phyloP scores from a whole-genome alignment of 2,888 invertebrate species.

The Eupithecia vulgata region DNA sequence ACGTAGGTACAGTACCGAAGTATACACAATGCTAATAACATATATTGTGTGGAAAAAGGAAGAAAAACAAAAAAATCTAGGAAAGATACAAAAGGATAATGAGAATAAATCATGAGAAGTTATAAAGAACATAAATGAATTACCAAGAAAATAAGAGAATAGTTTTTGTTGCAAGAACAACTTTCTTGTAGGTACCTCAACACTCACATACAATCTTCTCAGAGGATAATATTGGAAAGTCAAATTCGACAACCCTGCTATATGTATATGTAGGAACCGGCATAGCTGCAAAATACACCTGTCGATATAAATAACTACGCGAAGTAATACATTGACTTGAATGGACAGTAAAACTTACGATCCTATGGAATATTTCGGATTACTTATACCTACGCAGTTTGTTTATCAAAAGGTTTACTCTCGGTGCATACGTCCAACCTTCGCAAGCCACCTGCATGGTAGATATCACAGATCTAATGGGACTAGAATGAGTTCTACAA shows the following conservation, averaged over 20 bases:
- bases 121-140: background rate
- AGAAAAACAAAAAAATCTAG: background rate
- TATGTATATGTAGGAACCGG: background rate
- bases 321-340: slow-evolving; percentile 16
- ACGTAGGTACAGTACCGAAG: background rate
- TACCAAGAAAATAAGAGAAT: background rate
- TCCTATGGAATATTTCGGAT: slow-evolving; percentile 44
- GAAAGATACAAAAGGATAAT: background rate
- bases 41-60: background rate
- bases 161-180: background rate
- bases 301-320: slow-evolving; percentile 9
- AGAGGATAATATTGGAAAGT: background rate
- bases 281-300: slow-evolving; percentile 4
- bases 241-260: background rate
- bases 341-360: slow-evolving; percentile 18
- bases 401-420: slow-evolving; percentile 35
- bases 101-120: background rate
- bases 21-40: background rate
- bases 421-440: slow-evolving; percentile 44
- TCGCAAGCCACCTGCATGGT: slow-evolving; percentile 54
- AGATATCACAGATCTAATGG: slow-evolving; percentile 32
- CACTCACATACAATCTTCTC: background rate
- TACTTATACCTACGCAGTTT: slow-evolving; percentile 26
- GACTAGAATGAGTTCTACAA: slow-evolving; percentile 17
- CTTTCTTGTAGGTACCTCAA: background rate